phyloP scores from a whole-genome alignment of 35 echinoderm and acorn worm genomes.

The Apostichopus japonicus region DNA sequence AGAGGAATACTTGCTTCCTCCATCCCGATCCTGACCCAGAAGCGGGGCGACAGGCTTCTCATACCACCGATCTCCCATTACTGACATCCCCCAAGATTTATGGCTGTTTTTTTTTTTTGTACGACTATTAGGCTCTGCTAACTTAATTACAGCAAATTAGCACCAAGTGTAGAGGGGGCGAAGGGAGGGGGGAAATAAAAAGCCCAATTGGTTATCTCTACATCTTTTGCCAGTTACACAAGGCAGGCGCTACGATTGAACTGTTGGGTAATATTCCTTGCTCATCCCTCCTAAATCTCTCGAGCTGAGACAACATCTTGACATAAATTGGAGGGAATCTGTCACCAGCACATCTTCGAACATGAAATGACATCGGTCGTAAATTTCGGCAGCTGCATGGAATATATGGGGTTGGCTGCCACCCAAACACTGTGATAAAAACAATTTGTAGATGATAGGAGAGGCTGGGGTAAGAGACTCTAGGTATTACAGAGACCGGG shows the following conservation, averaged over 20 bases:
- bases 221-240: neutral
- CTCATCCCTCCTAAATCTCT: neutral
- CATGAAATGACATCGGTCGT: constrained; percentile 26
- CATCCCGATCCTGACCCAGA: too few relatives aligned
- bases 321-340: constrained; percentile 42
- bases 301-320: neutral
- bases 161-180: neutral
- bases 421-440: constrained; percentile 16
- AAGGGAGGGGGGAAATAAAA: neutral
- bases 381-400: neutral
- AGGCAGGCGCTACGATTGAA: neutral
- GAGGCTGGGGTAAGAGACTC: too few relatives aligned
- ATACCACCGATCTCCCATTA: too few relatives aligned
- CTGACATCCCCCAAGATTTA: too few relatives aligned
- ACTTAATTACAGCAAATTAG: constrained; percentile 16
- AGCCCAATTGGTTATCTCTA: neutral
- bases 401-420: neutral
- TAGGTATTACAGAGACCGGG: neutral
- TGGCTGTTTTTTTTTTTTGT: too few relatives aligned
- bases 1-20: too few relatives aligned
- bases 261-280: neutral
- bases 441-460: neutral
- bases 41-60: too few relatives aligned
- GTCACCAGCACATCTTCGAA: constrained; percentile 29
- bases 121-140: constrained; percentile 7